These are phyloP conservation scores for Catharus ustulatus DNA, from an alignment of 2,797 vertebrate species.

Conservation along the genomic window DNA sequence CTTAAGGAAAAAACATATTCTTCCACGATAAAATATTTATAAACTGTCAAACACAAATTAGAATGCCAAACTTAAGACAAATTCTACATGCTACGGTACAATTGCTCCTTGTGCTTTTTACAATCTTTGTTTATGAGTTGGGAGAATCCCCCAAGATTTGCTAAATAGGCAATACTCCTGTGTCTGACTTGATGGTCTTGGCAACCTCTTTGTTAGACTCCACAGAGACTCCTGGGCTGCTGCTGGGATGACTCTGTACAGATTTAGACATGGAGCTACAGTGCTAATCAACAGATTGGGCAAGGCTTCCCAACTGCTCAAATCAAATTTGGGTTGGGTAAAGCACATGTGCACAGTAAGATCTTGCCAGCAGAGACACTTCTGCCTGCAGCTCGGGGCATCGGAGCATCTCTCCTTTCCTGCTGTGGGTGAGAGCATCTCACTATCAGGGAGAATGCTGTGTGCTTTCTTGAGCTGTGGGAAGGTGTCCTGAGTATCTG, in stretches of 20 bases:
- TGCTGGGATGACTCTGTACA: not conserved
- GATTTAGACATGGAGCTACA: not conserved
- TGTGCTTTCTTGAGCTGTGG: not conserved
- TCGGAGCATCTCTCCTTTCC: not conserved
- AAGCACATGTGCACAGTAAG: not conserved
- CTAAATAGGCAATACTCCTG: slow-evolving; percentile 6
- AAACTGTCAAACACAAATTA: not conserved
- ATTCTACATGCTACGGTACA: not conserved
- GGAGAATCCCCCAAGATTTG: slow-evolving; percentile 21
- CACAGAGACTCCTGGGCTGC: slow-evolving; percentile 4
- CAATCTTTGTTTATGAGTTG: slow-evolving; percentile 26
- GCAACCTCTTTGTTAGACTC: slow-evolving; percentile 55
- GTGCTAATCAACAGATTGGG: not conserved
- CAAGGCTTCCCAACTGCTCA: not conserved
- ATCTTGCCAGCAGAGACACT: not conserved
- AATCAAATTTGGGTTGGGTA: not conserved
- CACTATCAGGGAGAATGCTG: not conserved
- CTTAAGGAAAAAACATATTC: not conserved
- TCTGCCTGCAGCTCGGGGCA: not conserved
- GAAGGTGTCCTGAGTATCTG: not conserved
- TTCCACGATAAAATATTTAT: not conserved
- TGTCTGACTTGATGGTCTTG: slow-evolving; percentile 55
- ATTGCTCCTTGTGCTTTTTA: not conserved
- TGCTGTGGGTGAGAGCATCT: not conserved
- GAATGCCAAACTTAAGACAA: not conserved